phyloP scores from a whole-genome alignment of 2,797 vertebrate species.

The Denticeps clupeoides region DNA sequence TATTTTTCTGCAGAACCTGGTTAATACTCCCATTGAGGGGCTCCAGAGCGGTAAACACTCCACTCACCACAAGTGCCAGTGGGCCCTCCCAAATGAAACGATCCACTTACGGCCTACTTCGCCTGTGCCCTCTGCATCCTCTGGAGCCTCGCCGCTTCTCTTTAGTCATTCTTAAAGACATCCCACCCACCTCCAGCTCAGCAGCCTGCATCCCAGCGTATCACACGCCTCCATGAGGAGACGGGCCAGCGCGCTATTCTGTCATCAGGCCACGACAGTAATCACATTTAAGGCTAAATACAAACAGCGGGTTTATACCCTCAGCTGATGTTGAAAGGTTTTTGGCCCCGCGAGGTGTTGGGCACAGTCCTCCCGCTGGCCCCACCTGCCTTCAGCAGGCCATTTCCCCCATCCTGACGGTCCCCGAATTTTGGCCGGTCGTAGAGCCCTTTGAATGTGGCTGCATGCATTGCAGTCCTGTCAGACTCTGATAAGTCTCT shows the following conservation, averaged over 20 bases:
- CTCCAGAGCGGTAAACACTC: slow-evolving; percentile 51
- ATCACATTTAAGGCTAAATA: too few species aligned
- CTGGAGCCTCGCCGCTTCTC: slow-evolving; percentile 14
- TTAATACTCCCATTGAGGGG: slow-evolving; percentile 45
- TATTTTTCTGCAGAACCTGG: slow-evolving; percentile 47
- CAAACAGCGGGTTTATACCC: too few species aligned
- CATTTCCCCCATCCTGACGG: too few species aligned
- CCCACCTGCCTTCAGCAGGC: too few species aligned
- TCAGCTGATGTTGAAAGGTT: too few species aligned
- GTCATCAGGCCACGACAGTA: too few species aligned
- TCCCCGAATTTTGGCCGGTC: too few species aligned
- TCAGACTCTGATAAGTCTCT: slow-evolving; percentile 18
- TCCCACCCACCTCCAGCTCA: neutral
- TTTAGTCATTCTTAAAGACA: slow-evolving; percentile 5
- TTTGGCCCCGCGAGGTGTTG: too few species aligned
- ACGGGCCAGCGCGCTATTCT: too few species aligned
- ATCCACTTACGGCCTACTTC: slow-evolving; percentile 44
- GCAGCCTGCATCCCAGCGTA: too few species aligned
- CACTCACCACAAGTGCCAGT: slow-evolving; percentile 33
- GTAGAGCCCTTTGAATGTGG: slow-evolving; percentile 6
- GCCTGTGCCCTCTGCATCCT: slow-evolving; percentile 21
- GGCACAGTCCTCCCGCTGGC: too few species aligned
- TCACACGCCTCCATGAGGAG: too few species aligned
- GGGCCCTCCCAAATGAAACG: slow-evolving; percentile 40
- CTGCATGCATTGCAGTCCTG: slow-evolving; percentile 19